Conservation (phyloP, 53 echinoderm and acorn worm species). For the Arbacia lixula region DNA sequence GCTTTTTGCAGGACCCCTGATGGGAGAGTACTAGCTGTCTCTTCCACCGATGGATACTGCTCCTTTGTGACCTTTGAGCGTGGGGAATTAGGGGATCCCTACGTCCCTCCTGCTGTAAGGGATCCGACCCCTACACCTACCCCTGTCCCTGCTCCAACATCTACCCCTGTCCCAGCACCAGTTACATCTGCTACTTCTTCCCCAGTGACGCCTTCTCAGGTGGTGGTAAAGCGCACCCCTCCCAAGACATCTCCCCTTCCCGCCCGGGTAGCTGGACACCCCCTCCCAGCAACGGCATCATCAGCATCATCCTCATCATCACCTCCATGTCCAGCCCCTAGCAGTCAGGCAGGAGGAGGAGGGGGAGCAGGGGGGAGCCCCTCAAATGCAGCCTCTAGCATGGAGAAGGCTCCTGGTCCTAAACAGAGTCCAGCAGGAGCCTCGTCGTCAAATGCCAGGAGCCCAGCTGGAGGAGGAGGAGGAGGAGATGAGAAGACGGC, state of each 20-base stretch:
- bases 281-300: too few species aligned
- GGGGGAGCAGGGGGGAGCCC: too few species aligned
- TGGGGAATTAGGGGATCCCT: constrained; percentile 80
- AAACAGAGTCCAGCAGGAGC: neutral
- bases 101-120: constrained; percentile 48
- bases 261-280: too few species aligned
- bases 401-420: too few species aligned
- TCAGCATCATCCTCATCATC: too few species aligned
- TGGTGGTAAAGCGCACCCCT: too few species aligned
- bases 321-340: too few species aligned
- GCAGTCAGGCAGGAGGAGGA: too few species aligned
- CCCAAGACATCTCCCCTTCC: too few species aligned
- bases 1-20: constrained; percentile 71
- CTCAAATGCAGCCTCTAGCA: too few species aligned
- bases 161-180: neutral
- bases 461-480: neutral
- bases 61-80: constrained; percentile 87
- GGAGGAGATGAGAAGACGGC: constrained; percentile 18
- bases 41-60: constrained; percentile 94
- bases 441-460: neutral
- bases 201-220: too few species aligned
- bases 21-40: constrained; percentile 70
- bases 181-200: neutral
- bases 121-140: constrained; percentile 14
- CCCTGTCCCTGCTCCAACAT: neutral